Percentiles rank a stretch among this genome's conserved stretches.
These are phyloP conservation scores for Pseudomyrmex concolor DNA, from an alignment of 1,140 invertebrate species.

Conservation along the genomic window DNA sequence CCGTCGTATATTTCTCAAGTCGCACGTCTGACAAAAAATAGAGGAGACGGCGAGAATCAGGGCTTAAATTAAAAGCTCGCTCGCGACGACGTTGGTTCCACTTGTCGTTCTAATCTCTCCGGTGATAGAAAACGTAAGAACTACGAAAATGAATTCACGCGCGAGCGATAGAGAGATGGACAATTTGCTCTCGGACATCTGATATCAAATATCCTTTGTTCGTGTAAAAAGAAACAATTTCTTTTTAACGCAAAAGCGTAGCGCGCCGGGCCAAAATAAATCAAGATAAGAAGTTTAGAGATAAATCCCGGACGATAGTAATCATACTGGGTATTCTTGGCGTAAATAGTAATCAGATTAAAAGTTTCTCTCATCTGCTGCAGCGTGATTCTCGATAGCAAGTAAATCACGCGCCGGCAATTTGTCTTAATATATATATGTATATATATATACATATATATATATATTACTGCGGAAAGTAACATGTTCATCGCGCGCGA, in stretches of 20 bases:
- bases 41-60: slow-evolving; percentile 5
- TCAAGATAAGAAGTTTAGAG: slow-evolving; percentile 66
- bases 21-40: neutral
- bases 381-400: slow-evolving; percentile 34
- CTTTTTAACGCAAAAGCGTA: slow-evolving; percentile 34
- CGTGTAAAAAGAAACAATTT: neutral
- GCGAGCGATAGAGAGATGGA: slow-evolving; percentile 38
- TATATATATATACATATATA: too few species aligned
- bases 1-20: slow-evolving; percentile 15
- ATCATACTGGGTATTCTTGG: slow-evolving; percentile 54
- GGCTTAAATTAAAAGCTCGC: slow-evolving; percentile 43
- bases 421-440: slow-evolving; percentile 51
- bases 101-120: neutral
- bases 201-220: neutral
- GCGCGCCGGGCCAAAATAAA: slow-evolving; percentile 11
- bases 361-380: slow-evolving; percentile 55
- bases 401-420: slow-evolving; percentile 52
- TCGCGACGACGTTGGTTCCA: neutral
- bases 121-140: neutral
- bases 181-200: slow-evolving; percentile 31
- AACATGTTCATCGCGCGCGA: slow-evolving; percentile 26
- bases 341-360: slow-evolving; percentile 63
- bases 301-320: slow-evolving; percentile 61
- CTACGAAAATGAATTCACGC: neutral
- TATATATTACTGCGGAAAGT: slow-evolving; percentile 23